Evolutionary conservation across 2,888 invertebrate genomes (phyloP).

Genomic region (Azorinus chamasolen): DNA sequence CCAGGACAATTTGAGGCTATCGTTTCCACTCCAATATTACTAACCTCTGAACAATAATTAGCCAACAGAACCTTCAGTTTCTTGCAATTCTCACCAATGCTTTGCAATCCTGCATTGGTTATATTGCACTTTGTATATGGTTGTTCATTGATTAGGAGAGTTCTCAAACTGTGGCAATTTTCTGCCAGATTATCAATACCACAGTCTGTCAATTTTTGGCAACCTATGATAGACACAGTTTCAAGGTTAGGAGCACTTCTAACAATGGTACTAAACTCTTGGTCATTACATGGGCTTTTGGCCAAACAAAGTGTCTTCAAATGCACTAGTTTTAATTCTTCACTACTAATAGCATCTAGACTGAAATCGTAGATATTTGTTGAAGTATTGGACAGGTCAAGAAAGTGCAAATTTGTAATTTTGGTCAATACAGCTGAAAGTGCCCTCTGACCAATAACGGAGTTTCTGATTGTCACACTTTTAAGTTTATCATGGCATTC

Average conservation of each 20-base stretch:
- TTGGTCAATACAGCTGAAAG: slow-evolving; percentile 16
- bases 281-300: slow-evolving; percentile 24
- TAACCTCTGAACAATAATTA: slow-evolving; percentile 63
- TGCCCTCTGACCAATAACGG: slow-evolving; percentile 6
- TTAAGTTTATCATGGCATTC: slow-evolving; percentile 21
- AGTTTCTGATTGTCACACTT: slow-evolving; percentile 22
- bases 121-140: slow-evolving; percentile 40
- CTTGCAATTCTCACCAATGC: slow-evolving; percentile 43
- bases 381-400: slow-evolving; percentile 28
- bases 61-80: slow-evolving; percentile 47
- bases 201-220: slow-evolving; percentile 61
- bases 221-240: slow-evolving; percentile 36
- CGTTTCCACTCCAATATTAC: slow-evolving; percentile 58
- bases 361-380: not conserved
- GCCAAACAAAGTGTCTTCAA: slow-evolving; percentile 24
- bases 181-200: slow-evolving; percentile 55
- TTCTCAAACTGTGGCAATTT: slow-evolving; percentile 48
- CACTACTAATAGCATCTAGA: slow-evolving; percentile 3
- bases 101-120: slow-evolving; percentile 38
- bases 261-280: slow-evolving; percentile 20
- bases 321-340: not conserved
- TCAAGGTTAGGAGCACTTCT: slow-evolving; percentile 18
- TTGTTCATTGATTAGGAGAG: slow-evolving; percentile 50
- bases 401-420: slow-evolving; percentile 22
- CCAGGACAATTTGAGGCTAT: slow-evolving; percentile 55